Percentiles rank a stretch among this genome's conserved stretches.
Conservation (phyloP, 2,797 vertebrate genomes). For the Mormyrops boulengeri region DNA sequence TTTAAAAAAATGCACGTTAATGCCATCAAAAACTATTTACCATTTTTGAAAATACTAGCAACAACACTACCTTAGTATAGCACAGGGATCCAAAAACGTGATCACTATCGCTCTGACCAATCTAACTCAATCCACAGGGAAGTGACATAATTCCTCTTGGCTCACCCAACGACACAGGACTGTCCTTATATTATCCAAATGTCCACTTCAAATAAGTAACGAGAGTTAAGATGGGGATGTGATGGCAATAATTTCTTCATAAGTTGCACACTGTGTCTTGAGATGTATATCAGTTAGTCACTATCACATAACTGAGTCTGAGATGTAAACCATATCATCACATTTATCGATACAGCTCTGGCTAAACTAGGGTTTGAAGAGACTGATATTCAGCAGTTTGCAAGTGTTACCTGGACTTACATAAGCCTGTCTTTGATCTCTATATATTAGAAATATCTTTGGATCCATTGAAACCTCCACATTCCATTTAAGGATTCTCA, state of each 20-base stretch:
- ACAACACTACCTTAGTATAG: background rate
- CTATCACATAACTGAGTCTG: background rate
- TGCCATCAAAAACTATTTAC: background rate
- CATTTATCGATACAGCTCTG: background rate
- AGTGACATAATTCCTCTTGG: background rate
- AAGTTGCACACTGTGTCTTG: background rate
- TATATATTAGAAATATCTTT: background rate
- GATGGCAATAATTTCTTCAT: background rate
- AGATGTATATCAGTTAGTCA: background rate
- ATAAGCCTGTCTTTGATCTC: background rate
- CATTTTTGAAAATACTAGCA: background rate
- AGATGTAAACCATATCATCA: background rate
- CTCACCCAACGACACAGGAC: background rate
- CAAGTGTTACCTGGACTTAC: background rate
- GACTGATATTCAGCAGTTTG: background rate
- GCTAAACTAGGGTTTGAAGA: background rate
- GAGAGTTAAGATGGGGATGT: background rate
- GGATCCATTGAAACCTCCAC: background rate
- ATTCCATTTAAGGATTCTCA: background rate
- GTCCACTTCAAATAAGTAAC: background rate
- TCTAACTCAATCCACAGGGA: background rate
- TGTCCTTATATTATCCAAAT: background rate
- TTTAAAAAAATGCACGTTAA: background rate
- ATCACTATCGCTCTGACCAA: background rate
- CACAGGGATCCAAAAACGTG: background rate